phyloP scores from a whole-genome alignment of 2,888 invertebrate species.

The Idaea straminata region DNA sequence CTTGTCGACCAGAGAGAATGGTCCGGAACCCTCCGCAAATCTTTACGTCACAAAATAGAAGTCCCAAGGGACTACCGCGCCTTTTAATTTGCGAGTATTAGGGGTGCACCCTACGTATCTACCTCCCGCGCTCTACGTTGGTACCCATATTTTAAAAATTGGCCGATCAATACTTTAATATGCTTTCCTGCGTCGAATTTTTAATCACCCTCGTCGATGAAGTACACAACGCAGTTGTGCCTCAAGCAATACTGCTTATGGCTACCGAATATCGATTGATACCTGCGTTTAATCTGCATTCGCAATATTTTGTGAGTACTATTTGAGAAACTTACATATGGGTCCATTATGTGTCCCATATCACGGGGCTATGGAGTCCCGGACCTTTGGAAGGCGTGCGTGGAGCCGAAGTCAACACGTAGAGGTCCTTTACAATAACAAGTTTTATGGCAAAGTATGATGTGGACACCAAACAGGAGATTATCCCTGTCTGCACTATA shows the following conservation, averaged over 20 bases:
- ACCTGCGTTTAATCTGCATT: not conserved
- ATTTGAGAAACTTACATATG: no score
- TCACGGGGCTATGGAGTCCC: no score
- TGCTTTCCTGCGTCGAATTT: slow-evolving; percentile 50
- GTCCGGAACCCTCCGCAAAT: slow-evolving; percentile 65
- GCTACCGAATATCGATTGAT: slow-evolving; percentile 1
- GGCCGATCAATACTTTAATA: slow-evolving; percentile 35
- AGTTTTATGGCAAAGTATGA: no score
- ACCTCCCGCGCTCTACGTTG: slow-evolving; percentile 24
- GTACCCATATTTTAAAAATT: slow-evolving; percentile 23
- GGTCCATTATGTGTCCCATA: no score
- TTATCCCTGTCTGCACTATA: no score
- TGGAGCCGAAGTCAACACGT: no score
- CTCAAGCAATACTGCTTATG: slow-evolving; percentile 31
- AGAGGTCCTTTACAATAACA: no score
- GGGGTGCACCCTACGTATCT: slow-evolving; percentile 53
- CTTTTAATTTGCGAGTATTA: slow-evolving; percentile 79
- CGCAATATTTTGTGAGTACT: not conserved
- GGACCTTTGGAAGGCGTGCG: no score
- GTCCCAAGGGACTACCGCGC: slow-evolving; percentile 63
- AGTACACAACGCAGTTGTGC: slow-evolving; percentile 40
- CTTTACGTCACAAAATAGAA: slow-evolving; percentile 65
- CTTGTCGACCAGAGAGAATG: slow-evolving; percentile 59
- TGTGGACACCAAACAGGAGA: no score
- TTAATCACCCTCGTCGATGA: slow-evolving; percentile 52